Conservation (phyloP, 1,140 invertebrate species). For the Nasonia vitripennis region DNA sequence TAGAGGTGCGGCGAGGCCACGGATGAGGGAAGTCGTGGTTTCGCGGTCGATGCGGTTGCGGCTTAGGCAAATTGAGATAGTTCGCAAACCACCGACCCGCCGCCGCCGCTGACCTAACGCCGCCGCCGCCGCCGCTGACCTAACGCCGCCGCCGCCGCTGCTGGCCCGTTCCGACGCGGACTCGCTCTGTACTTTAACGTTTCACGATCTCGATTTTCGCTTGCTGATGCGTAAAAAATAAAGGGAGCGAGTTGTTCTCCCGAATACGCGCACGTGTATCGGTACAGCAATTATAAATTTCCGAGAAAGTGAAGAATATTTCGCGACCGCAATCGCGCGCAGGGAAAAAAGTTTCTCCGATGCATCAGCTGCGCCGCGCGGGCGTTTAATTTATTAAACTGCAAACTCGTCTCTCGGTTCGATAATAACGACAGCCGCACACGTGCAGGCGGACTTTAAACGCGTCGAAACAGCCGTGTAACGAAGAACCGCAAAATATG, state of each 20-base stretch:
- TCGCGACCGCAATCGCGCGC: no score
- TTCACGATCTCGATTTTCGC: not conserved
- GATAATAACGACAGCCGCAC: not conserved
- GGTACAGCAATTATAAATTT: not conserved
- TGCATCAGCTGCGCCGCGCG: not conserved
- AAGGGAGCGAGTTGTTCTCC: no score
- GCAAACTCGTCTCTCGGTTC: constrained; percentile 4
- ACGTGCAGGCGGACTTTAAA: not conserved
- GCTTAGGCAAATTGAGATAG: constrained; percentile 76
- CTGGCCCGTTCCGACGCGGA: not conserved
- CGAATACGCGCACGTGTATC: no score
- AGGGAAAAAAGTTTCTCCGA: not conserved
- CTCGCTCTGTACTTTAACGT: not conserved
- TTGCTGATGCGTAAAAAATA: no score
- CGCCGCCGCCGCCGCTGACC: constrained; percentile 2
- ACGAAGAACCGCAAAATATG: constrained; percentile 44
- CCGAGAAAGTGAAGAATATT: not conserved
- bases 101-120: constrained; percentile 40
- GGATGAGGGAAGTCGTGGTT: constrained; percentile 71
- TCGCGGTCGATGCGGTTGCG: constrained; percentile 72
- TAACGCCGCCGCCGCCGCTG: constrained; percentile 18
- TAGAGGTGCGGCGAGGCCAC: constrained; percentile 24
- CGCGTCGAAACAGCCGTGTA: not conserved
- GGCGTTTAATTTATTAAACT: not conserved
- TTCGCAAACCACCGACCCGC: constrained; percentile 70